Evolutionary conservation across 2,797 vertebrate species (phyloP), one percentile per base, ranked within the genome.

Genomic region (Notolepis coatsorum): DNA sequence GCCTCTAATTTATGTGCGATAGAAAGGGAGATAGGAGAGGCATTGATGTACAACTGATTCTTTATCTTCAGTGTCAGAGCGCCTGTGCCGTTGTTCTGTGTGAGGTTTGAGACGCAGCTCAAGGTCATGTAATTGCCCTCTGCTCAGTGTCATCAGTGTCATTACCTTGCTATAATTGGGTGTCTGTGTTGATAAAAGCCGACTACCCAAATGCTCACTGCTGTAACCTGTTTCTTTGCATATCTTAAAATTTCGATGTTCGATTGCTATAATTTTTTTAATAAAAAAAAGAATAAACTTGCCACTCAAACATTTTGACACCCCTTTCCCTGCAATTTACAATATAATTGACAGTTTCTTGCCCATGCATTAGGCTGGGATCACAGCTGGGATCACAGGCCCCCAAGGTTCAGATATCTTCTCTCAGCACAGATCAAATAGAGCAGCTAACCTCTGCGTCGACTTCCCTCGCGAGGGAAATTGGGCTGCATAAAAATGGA

Each of bases 401-500:
- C 86, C 84, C 43, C 50, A 70, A 85, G 86, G 82, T 91, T 90
- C 82, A 88, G 80, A 82, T 86, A 81, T 81, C 70, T 79, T 81
- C 89, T 86, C 84, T 84, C 81, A 64, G 77, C 76, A 57, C 68
- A 88, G 86, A 91, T 93, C 90, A 93, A 92, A 92, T 92, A 71
- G 51, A 91, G 79, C 87, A 86, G 85, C 79, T 83, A 86, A 89
- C 80, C 81, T 86, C 83, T 82, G 80, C 79, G 84, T 58, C 80
- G 77, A 86, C 82, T 87, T 83, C 67, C 72, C 79, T 85, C 59
- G 68, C 81, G 89, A 88, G 71, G 80, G 85, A 92, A 93, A 92
- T 83, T 90, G 83, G 79, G 70, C 85, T 81, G 88, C 89, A 93
- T 93, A 89, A 92, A 93, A 91, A 90, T 89, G 88, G 87, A 92